These are phyloP conservation scores for Gambelia wislizenii DNA, from an alignment of 2,797 vertebrate species.

Conservation along the genomic window DNA sequence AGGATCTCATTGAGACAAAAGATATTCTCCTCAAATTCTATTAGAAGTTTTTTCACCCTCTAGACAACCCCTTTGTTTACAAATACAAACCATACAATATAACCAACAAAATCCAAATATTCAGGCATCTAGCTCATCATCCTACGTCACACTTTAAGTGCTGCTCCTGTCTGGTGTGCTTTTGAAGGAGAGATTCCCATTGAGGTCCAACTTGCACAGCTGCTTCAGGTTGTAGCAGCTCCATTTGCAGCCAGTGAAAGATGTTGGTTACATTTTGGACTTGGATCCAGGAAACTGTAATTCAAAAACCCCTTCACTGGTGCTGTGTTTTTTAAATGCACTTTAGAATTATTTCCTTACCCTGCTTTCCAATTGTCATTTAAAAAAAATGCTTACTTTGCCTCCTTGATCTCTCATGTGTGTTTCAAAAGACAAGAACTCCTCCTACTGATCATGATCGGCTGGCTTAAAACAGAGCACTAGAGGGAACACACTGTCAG, in stretches of 20 bases:
- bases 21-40: too few species aligned
- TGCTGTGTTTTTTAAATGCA: neutral
- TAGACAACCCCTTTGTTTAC: too few species aligned
- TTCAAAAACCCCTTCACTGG: neutral
- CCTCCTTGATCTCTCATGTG: neutral
- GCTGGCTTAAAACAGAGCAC: neutral
- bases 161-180: neutral
- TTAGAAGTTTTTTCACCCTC: too few species aligned
- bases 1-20: too few species aligned
- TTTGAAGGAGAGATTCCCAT: neutral
- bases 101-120: neutral
- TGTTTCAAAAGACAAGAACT: neutral
- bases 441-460: neutral
- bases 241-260: neutral
- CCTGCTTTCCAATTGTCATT: neutral
- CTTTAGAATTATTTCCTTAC: neutral
- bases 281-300: neutral
- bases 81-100: neutral
- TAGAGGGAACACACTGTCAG: neutral
- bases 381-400: neutral
- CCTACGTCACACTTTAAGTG: neutral
- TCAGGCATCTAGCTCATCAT: neutral
- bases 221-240: neutral
- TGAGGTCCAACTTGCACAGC: neutral
- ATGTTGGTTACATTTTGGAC: neutral